Conservation (phyloP, 2,113 vertebrate species). For the Anguilla rostrata region DNA sequence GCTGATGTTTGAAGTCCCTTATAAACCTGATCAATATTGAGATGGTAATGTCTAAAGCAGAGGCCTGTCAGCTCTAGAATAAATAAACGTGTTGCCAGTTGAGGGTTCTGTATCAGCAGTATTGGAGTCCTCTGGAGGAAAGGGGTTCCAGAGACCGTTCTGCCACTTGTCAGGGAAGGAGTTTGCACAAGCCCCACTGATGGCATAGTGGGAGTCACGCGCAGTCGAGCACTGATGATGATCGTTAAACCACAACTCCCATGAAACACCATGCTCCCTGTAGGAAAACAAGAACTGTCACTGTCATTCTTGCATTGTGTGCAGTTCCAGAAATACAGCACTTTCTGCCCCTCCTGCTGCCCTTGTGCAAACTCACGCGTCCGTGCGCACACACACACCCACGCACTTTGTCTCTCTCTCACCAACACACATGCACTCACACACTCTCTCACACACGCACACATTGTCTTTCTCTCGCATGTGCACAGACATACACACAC, state of each 20-base stretch:
- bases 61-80: slow-evolving; percentile 24
- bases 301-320: slow-evolving; percentile 59
- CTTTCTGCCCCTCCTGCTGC: slow-evolving; percentile 30
- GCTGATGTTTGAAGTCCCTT: slow-evolving; percentile 61
- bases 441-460: slow-evolving; percentile 16
- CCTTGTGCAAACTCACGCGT: slow-evolving; percentile 33
- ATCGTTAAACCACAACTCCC: slow-evolving; percentile 67
- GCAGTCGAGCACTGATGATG: slow-evolving; percentile 36
- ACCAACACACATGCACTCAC: not conserved
- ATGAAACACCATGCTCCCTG: slow-evolving; percentile 59
- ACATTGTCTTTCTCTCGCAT: slow-evolving; percentile 4
- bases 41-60: slow-evolving; percentile 65
- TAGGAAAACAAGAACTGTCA: slow-evolving; percentile 54
- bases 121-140: slow-evolving; percentile 57
- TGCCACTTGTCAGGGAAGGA: slow-evolving; percentile 54
- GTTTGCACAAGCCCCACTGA: slow-evolving; percentile 43
- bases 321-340: slow-evolving; percentile 55
- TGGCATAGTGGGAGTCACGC: slow-evolving; percentile 37
- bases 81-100: slow-evolving; percentile 11
- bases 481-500: not conserved
- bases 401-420: not conserved
- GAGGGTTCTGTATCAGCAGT: slow-evolving; percentile 56
- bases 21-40: slow-evolving; percentile 64
- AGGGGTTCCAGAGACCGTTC: slow-evolving; percentile 43
- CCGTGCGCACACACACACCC: slow-evolving; percentile 22